phyloP scores from a whole-genome alignment of 1,140 invertebrate species.

The Diprion similis region DNA sequence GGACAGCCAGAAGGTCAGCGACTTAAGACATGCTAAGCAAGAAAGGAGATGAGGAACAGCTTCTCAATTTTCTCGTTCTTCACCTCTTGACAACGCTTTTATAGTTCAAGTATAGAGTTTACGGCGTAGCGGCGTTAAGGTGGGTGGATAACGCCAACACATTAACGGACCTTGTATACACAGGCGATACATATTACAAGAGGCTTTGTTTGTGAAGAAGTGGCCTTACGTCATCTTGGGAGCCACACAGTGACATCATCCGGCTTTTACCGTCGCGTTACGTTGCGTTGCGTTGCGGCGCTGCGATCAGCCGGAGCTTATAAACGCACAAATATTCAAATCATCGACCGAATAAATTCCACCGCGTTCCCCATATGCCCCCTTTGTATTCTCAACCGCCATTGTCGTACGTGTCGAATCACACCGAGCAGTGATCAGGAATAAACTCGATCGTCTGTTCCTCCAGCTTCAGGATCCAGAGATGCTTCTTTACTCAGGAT shows the following conservation, averaged over 20 bases:
- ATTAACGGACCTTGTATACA: too few species aligned
- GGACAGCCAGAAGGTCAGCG: too few species aligned
- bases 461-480: background rate
- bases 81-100: too few species aligned
- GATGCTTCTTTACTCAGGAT: background rate
- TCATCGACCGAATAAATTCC: constrained; percentile 1
- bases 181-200: background rate
- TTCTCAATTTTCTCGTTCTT: too few species aligned
- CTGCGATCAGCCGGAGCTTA: background rate
- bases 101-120: too few species aligned
- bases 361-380: background rate
- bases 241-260: background rate
- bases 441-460: too few species aligned
- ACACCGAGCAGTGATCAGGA: too few species aligned
- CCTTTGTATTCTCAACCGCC: background rate
- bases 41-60: too few species aligned
- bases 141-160: too few species aligned
- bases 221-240: background rate
- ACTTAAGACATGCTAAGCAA: too few species aligned
- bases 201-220: background rate
- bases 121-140: too few species aligned
- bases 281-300: background rate
- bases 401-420: too few species aligned
- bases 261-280: background rate
- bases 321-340: constrained; percentile 4